phyloP scores from a whole-genome alignment of 2,888 invertebrate species.

The Willowsia nigromaculata region DNA sequence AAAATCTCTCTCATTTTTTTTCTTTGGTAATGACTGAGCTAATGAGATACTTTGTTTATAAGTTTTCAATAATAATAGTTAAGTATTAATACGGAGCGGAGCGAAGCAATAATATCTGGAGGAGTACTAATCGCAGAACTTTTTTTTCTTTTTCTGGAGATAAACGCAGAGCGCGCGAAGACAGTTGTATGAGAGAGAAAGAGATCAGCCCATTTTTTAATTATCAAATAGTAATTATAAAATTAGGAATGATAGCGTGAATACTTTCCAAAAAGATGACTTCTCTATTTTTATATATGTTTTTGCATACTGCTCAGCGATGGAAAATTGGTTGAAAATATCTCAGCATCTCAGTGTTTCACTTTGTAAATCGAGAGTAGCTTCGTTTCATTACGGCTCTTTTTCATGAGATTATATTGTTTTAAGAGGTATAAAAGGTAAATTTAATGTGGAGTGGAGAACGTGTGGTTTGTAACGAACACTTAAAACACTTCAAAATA shows the following conservation, averaged over 20 bases:
- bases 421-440: constrained; percentile 23
- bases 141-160: constrained; percentile 30
- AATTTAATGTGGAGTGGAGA: constrained; percentile 41
- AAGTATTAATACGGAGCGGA: constrained; percentile 70
- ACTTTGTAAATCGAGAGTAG: constrained; percentile 70
- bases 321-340: constrained; percentile 63
- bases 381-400: constrained; percentile 72
- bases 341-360: constrained; percentile 73
- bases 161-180: constrained; percentile 66
- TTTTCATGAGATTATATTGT: constrained; percentile 45
- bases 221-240: constrained; percentile 52
- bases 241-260: constrained; percentile 73
- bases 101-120: constrained; percentile 69
- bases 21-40: constrained; percentile 75
- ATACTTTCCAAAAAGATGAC: constrained; percentile 68
- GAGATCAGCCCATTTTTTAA: constrained; percentile 71
- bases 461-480: constrained; percentile 57
- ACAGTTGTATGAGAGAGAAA: constrained; percentile 62
- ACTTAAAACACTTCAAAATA: constrained; percentile 60
- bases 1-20: constrained; percentile 65
- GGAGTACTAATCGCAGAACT: constrained; percentile 54
- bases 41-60: constrained; percentile 73
- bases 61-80: constrained; percentile 61
- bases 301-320: constrained; percentile 52
- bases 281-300: constrained; percentile 44